Evolutionary conservation across 2,797 vertebrate genomes (phyloP).

Genomic region (Parambassis ranga): DNA sequence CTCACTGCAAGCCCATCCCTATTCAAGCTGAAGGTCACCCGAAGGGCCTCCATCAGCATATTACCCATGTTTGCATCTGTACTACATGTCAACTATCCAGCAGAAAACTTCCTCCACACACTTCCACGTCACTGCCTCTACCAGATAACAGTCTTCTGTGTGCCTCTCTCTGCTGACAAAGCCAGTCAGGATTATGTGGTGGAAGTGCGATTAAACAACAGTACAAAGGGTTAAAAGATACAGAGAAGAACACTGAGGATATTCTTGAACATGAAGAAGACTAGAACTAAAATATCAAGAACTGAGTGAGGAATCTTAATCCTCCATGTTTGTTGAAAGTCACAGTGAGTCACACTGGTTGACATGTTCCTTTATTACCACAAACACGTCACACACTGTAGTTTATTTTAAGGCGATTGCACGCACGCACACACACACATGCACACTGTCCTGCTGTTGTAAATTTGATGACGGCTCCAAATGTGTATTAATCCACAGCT

Average conservation of each 20-base stretch:
- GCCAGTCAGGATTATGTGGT: slow-evolving; percentile 15
- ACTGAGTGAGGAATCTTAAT: no score
- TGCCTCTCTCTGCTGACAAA: slow-evolving; percentile 8
- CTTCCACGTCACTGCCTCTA: not conserved
- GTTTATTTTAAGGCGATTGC: not conserved
- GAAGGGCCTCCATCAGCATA: slow-evolving; percentile 29
- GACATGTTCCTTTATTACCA: not conserved
- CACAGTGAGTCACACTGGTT: not conserved
- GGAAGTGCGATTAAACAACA: not conserved
- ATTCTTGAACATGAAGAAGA: no score
- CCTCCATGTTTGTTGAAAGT: no score
- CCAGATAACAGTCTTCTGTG: not conserved
- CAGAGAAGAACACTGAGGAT: no score
- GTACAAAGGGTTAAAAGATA: no score
- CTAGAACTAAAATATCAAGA: no score
- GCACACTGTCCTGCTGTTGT: not conserved
- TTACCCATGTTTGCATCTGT: slow-evolving; percentile 10
- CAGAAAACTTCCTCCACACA: slow-evolving; percentile 7
- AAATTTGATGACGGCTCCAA: not conserved
- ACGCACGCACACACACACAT: no score
- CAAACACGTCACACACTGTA: not conserved
- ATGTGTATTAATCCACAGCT: slow-evolving; percentile 12
- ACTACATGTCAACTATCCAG: slow-evolving; percentile 1
- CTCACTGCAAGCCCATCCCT: slow-evolving; percentile 4
- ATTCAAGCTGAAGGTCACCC: slow-evolving; percentile 59